These are phyloP conservation scores for Pammene fasciana DNA, from an alignment of 2,888 invertebrate species.

Conservation along the genomic window DNA sequence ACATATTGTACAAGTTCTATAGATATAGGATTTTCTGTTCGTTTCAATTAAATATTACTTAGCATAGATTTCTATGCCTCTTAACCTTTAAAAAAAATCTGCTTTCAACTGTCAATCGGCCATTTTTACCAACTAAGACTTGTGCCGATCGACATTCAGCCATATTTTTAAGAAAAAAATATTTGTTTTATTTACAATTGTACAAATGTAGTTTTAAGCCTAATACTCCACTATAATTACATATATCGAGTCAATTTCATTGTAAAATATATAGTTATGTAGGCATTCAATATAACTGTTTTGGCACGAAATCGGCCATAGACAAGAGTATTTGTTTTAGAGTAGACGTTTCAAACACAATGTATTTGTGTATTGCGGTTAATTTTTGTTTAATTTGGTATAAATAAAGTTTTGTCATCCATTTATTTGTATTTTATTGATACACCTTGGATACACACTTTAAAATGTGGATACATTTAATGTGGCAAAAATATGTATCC, in stretches of 20 bases:
- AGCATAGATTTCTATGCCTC: background rate
- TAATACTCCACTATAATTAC: slow-evolving; percentile 39
- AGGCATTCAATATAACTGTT: slow-evolving; percentile 8
- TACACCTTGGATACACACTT: background rate
- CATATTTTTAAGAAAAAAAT: slow-evolving; percentile 85
- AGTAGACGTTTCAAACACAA: slow-evolving; percentile 37
- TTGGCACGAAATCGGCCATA: slow-evolving; percentile 16
- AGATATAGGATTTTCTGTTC: too few species aligned
- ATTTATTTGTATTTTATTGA: slow-evolving; percentile 28
- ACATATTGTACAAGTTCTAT: too few species aligned
- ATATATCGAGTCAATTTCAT: slow-evolving; percentile 39
- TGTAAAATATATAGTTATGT: slow-evolving; percentile 26
- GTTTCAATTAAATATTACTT: background rate
- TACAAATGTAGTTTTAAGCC: slow-evolving; percentile 42
- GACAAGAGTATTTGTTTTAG: slow-evolving; percentile 27
- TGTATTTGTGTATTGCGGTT: slow-evolving; percentile 31
- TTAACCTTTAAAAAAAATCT: slow-evolving; percentile 8
- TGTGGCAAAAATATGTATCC: too few species aligned
- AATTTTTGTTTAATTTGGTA: slow-evolving; percentile 43
- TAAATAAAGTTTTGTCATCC: slow-evolving; percentile 45
- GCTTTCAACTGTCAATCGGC: slow-evolving; percentile 4
- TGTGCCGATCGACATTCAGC: slow-evolving; percentile 1
- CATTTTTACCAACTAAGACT: background rate
- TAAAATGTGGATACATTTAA: too few species aligned
- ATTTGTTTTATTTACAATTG: slow-evolving; percentile 59